Percentiles rank a stretch among this genome's conserved stretches.
These are phyloP conservation scores for Cololabis saira DNA, from an alignment of 2,113 vertebrate genomes.

Conservation along the genomic window DNA sequence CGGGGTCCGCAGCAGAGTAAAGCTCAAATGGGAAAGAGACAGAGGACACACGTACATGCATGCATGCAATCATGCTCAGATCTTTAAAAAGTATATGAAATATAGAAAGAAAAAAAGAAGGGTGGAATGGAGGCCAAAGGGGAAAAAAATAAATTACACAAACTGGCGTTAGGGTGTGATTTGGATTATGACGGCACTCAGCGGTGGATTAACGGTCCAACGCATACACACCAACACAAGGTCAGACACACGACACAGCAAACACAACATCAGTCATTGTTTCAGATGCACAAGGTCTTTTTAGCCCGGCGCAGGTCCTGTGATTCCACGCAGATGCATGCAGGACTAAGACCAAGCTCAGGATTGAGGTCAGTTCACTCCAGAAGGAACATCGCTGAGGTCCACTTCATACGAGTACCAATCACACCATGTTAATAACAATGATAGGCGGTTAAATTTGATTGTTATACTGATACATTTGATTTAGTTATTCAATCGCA, in stretches of 20 bases:
- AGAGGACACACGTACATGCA: slow-evolving; percentile 30
- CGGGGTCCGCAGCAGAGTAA: not conserved
- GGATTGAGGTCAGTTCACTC: slow-evolving; percentile 29
- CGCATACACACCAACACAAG: slow-evolving; percentile 33
- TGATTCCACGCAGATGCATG: slow-evolving; percentile 37
- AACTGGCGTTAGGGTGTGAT: slow-evolving; percentile 70
- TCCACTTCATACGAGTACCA: slow-evolving; percentile 17
- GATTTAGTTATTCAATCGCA: not conserved
- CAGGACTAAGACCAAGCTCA: slow-evolving; percentile 23
- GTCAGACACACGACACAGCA: slow-evolving; percentile 28
- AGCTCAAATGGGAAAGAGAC: slow-evolving; percentile 6
- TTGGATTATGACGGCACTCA: slow-evolving; percentile 71
- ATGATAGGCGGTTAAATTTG: not conserved
- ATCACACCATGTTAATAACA: slow-evolving; percentile 4
- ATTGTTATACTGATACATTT: slow-evolving; percentile 10
- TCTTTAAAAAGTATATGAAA: not conserved
- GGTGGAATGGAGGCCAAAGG: slow-evolving; percentile 25
- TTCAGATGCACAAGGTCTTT: slow-evolving; percentile 72
- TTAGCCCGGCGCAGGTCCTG: slow-evolving; percentile 52
- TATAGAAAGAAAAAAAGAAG: slow-evolving; percentile 12
- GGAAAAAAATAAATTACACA: slow-evolving; percentile 46
- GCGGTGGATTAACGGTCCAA: slow-evolving; percentile 61
- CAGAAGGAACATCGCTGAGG: slow-evolving; percentile 21
- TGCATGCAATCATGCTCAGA: slow-evolving; percentile 4
- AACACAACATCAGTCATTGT: slow-evolving; percentile 67